Conservation (phyloP, 2,888 invertebrate species). For the Agrochola litura region DNA sequence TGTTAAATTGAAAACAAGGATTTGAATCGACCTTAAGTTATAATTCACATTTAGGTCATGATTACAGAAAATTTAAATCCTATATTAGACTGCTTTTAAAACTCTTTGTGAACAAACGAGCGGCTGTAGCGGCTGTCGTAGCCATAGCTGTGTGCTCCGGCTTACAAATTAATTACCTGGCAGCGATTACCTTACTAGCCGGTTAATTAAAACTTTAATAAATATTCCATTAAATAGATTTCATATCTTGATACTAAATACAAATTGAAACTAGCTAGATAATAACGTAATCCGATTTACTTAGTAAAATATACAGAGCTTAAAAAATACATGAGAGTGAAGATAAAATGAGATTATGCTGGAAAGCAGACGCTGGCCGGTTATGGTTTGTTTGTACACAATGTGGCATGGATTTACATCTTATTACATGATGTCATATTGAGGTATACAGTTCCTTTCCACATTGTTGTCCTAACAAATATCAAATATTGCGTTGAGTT, state of each 20-base stretch:
- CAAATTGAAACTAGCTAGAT: conserved; percentile 39
- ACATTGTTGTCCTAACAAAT: conserved; percentile 24
- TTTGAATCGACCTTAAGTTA: no score
- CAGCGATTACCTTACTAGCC: not conserved
- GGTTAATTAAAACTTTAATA: conserved; percentile 14
- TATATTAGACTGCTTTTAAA: not conserved
- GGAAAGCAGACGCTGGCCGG: conserved; percentile 31
- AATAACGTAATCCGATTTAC: conserved; percentile 33
- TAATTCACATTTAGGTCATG: not conserved
- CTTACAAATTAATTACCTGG: conserved; percentile 7
- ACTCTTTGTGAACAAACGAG: conserved; percentile 3
- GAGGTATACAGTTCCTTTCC: conserved; percentile 8
- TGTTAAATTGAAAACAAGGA: no score
- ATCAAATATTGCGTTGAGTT: conserved; percentile 26
- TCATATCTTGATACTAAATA: conserved; percentile 17
- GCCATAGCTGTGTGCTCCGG: not conserved
- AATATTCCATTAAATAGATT: conserved; percentile 25
- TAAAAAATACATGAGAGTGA: conserved; percentile 33
- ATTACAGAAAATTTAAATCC: not conserved
- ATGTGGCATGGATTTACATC: conserved; percentile 33
- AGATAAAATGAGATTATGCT: conserved; percentile 39
- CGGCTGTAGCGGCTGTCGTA: not conserved
- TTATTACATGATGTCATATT: conserved; percentile 16
- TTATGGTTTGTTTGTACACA: conserved; percentile 38
- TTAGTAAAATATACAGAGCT: conserved; percentile 31